Evolutionary conservation across 2,888 invertebrate species (phyloP).

Genomic region (Rhagophthalmus giganteus): DNA sequence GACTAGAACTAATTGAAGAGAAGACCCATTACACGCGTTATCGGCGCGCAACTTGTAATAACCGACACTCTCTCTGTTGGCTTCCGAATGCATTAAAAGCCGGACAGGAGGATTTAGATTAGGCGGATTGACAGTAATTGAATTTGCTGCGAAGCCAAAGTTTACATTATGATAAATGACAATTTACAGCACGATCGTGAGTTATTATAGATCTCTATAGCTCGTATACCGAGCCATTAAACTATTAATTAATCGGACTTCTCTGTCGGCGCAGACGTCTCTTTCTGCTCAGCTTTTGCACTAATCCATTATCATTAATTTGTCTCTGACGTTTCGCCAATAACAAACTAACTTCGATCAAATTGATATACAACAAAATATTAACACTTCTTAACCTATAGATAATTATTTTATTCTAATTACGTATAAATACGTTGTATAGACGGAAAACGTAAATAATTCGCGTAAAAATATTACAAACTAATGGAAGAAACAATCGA

Average conservation of each 20-base stretch:
- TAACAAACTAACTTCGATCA: constrained; percentile 23
- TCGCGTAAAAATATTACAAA: neutral
- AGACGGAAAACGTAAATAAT: neutral
- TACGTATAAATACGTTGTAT: neutral
- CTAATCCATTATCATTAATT: constrained; percentile 46
- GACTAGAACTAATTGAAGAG: constrained; percentile 26
- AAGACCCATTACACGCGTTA: constrained; percentile 21
- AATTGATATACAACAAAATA: constrained; percentile 19
- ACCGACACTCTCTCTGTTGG: constrained; percentile 20
- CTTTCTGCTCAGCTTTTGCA: constrained; percentile 34
- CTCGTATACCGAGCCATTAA: constrained; percentile 48
- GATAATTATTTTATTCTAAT: constrained; percentile 8
- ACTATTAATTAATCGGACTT: constrained; percentile 49
- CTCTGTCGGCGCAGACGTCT: constrained; percentile 19
- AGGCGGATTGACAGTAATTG: constrained; percentile 52
- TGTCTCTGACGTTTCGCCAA: constrained; percentile 36
- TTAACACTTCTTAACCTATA: constrained; percentile 19
- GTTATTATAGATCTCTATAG: constrained; percentile 51
- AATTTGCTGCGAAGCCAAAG: constrained; percentile 53
- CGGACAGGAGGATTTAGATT: constrained; percentile 36
- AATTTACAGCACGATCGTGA: constrained; percentile 52
- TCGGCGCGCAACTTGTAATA: constrained; percentile 26
- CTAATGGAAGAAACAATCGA: too few species aligned
- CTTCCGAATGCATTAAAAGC: constrained; percentile 31
- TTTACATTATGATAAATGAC: constrained; percentile 55